Evolutionary conservation across 1,140 invertebrate genomes (phyloP).

Genomic region (Drosophila nasuta): DNA sequence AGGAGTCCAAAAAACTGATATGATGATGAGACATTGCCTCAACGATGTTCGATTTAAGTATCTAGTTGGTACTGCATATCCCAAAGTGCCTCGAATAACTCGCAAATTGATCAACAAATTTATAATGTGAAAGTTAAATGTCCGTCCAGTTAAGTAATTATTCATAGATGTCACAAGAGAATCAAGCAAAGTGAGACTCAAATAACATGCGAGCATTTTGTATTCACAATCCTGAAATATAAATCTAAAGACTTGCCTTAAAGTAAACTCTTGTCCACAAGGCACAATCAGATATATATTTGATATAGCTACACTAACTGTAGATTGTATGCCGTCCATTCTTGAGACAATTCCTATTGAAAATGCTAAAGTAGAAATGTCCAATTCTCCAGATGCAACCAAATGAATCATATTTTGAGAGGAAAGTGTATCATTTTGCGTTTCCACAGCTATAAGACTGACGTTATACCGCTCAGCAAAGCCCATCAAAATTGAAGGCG

Average conservation of each 20-base stretch:
- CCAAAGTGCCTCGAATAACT: slow-evolving; percentile 17
- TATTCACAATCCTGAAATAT: neutral
- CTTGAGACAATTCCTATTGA: neutral
- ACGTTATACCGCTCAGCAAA: slow-evolving; percentile 44
- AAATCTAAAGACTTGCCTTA: neutral
- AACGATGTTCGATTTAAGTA: neutral
- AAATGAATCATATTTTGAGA: neutral
- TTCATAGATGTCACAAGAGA: neutral
- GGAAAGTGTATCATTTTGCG: fast-evolving
- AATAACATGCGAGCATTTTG: neutral
- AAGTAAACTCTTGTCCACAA: slow-evolving; percentile 24
- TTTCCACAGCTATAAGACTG: neutral
- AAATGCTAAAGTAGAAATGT: slow-evolving; percentile 24
- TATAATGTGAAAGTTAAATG: neutral
- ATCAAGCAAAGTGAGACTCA: neutral
- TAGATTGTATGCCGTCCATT: neutral
- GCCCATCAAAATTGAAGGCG: neutral
- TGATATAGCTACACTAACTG: neutral
- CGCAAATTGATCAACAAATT: slow-evolving; percentile 9
- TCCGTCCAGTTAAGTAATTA: neutral
- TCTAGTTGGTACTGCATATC: neutral
- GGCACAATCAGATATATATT: slow-evolving; percentile 40
- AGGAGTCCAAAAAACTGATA: slow-evolving; percentile 17
- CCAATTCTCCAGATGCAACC: slow-evolving; percentile 21
- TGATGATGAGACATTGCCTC: neutral